Percentiles rank a stretch among this genome's conserved stretches.
phyloP scores from a whole-genome alignment of 2,113 vertebrate genomes.

The Silurus glanis region DNA sequence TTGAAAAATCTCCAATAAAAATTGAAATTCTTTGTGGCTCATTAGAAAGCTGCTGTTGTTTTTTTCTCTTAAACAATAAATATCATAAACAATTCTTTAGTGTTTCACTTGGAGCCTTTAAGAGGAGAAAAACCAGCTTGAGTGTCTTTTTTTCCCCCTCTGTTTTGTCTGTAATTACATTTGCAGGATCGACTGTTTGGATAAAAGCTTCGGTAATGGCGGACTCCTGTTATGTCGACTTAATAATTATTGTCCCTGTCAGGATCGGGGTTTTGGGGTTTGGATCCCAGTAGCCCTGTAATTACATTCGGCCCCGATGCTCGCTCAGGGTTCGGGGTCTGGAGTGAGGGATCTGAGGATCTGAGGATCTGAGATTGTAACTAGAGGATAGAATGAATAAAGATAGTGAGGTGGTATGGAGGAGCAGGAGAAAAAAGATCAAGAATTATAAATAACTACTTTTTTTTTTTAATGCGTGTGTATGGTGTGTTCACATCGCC shows the following conservation, averaged over 20 bases:
- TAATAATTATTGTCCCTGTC: slow-evolving; percentile 45
- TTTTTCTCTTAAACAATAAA: too few relatives aligned
- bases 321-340: slow-evolving; percentile 28
- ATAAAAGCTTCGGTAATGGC: slow-evolving; percentile 6
- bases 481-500: not conserved
- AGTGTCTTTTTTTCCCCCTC: not conserved
- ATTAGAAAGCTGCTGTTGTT: not conserved
- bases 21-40: not conserved
- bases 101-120: not conserved
- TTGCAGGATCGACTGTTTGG: slow-evolving; percentile 39
- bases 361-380: slow-evolving; percentile 60
- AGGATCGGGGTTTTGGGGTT: slow-evolving; percentile 50
- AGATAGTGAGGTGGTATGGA: slow-evolving; percentile 49
- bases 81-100: too few relatives aligned
- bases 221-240: not conserved
- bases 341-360: slow-evolving; percentile 52
- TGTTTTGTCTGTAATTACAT: slow-evolving; percentile 2
- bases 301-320: slow-evolving; percentile 60
- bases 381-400: slow-evolving; percentile 69
- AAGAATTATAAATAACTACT: not conserved
- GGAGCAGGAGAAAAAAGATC: too few relatives aligned
- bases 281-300: slow-evolving; percentile 55
- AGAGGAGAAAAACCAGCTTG: not conserved
- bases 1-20: not conserved
- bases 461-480: not conserved